Conservation (phyloP, 2,888 invertebrate species). For the Escarpia spicata region DNA sequence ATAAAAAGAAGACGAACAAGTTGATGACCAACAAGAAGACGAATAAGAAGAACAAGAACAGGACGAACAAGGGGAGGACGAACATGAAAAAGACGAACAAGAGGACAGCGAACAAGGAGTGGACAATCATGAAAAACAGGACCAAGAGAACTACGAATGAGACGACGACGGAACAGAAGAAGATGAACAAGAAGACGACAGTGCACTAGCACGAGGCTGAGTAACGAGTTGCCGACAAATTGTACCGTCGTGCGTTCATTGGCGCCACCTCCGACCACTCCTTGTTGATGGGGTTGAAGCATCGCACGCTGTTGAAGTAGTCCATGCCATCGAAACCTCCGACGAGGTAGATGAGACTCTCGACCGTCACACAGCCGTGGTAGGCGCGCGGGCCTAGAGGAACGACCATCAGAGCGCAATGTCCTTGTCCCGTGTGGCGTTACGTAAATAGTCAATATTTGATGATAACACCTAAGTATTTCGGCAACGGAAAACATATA, state of each 20-base stretch:
- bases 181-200: neutral
- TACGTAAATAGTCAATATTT: too few relatives aligned
- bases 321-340: constrained; percentile 93
- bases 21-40: too few relatives aligned
- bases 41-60: too few relatives aligned
- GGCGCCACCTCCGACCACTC: constrained; percentile 86
- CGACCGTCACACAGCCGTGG: constrained; percentile 91
- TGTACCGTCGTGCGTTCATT: constrained; percentile 81
- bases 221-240: neutral
- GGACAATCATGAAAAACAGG: too few relatives aligned
- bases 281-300: constrained; percentile 86
- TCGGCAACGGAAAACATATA: too few relatives aligned
- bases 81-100: too few relatives aligned
- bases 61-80: too few relatives aligned
- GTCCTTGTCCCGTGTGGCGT: neutral
- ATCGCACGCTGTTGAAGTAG: constrained; percentile 86
- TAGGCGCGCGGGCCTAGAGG: constrained; percentile 83
- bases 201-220: neutral
- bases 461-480: too few relatives aligned
- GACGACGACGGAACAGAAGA: too few relatives aligned
- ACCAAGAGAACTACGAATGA: too few relatives aligned
- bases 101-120: too few relatives aligned
- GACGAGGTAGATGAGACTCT: constrained; percentile 85
- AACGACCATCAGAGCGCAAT: neutral
- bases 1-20: too few relatives aligned